Percentiles rank a stretch among this genome's conserved stretches.
These are phyloP conservation scores for Gallinago media DNA, from an alignment of 2,113 vertebrate species.

Conservation along the genomic window DNA sequence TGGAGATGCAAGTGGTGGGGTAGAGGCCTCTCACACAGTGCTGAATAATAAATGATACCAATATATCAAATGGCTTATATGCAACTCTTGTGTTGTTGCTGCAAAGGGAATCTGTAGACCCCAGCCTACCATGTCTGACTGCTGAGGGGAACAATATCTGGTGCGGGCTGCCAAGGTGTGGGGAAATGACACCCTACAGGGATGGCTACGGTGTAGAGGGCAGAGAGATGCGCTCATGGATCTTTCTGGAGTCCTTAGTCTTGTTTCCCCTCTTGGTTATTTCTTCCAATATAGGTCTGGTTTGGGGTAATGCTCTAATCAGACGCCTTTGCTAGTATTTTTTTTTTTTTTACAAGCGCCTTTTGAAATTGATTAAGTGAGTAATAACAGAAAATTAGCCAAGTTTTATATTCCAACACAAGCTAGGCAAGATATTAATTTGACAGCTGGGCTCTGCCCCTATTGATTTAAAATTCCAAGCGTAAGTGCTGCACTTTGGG, in stretches of 20 bases:
- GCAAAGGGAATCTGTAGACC: not conserved
- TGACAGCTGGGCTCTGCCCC: not conserved
- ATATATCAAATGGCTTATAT: not conserved
- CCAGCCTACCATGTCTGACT: fast-evolving
- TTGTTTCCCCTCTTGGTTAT: not conserved
- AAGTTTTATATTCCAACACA: not conserved
- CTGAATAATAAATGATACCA: not conserved
- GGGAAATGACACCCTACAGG: not conserved
- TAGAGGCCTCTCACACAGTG: not conserved
- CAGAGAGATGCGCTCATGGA: not conserved
- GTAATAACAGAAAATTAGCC: not conserved
- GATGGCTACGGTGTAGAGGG: fast-evolving
- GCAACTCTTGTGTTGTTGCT: not conserved
- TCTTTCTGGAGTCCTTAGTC: not conserved
- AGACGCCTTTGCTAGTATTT: not conserved
- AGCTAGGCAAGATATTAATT: constrained; percentile 8
- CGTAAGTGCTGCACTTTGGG: not conserved
- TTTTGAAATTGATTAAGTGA: not conserved
- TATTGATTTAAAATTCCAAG: not conserved
- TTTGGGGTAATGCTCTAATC: not conserved
- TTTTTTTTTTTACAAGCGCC: not conserved
- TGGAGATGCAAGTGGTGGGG: not conserved
- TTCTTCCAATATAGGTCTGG: not conserved
- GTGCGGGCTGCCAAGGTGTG: not conserved
- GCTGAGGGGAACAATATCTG: not conserved